Evolutionary conservation across 2,888 invertebrate genomes (phyloP).

Genomic region (Philereme vetulata): DNA sequence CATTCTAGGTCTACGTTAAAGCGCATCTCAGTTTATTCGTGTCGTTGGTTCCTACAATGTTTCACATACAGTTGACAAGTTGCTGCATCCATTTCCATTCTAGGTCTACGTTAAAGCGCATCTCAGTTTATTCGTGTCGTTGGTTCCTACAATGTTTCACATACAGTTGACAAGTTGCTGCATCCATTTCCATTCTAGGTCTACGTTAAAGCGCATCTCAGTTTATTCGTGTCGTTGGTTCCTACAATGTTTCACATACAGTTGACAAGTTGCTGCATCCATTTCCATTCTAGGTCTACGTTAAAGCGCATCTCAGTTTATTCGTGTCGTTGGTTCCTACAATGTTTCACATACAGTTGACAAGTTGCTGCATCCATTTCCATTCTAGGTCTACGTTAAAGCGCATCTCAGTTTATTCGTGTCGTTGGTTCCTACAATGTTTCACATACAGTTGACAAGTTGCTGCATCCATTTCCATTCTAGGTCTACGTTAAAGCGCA

Average conservation of each 20-base stretch:
- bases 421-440: constrained; percentile 4
- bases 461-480: constrained; percentile 31
- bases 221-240: constrained; percentile 57
- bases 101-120: constrained; percentile 47
- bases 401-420: constrained; percentile 64
- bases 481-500: constrained; percentile 47
- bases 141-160: constrained; percentile 3
- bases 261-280: constrained; percentile 22
- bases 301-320: constrained; percentile 59
- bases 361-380: constrained; percentile 27
- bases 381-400: constrained; percentile 43
- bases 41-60: constrained; percentile 4
- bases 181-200: constrained; percentile 37
- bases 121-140: constrained; percentile 62
- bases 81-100: constrained; percentile 31
- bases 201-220: constrained; percentile 51
- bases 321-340: constrained; percentile 38
- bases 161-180: constrained; percentile 16
- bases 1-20: constrained; percentile 43
- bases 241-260: constrained; percentile 11
- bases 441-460: constrained; percentile 11
- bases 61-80: constrained; percentile 11
- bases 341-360: constrained; percentile 12
- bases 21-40: constrained; percentile 64
- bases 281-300: constrained; percentile 40